phyloP scores from a whole-genome alignment of 2,888 invertebrate genomes.

The Phragmatobia fuliginosa region DNA sequence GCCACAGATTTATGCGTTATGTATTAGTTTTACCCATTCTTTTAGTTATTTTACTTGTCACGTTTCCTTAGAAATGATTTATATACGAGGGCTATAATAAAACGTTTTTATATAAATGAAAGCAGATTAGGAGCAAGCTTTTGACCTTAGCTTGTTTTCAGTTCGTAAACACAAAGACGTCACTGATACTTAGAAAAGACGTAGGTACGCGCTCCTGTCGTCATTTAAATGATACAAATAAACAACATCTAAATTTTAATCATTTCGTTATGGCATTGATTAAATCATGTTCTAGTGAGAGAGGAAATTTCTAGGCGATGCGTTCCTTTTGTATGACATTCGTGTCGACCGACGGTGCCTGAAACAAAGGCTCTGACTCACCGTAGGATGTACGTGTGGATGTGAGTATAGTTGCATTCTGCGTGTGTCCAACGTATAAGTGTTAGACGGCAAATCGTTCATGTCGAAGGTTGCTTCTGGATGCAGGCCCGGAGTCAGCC shows the following conservation, averaged over 20 bases:
- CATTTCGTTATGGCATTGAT: not conserved
- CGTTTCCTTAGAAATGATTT: constrained; percentile 34
- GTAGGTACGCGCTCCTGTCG: constrained; percentile 17
- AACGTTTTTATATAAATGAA: constrained; percentile 34
- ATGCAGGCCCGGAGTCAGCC: constrained; percentile 68
- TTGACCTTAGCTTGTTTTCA: constrained; percentile 52
- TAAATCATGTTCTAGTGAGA: not conserved
- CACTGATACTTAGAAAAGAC: constrained; percentile 32
- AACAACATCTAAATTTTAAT: constrained; percentile 24
- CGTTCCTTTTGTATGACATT: constrained; percentile 39
- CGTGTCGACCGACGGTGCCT: constrained; percentile 39
- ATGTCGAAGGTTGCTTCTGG: constrained; percentile 71
- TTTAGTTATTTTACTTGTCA: constrained; percentile 42
- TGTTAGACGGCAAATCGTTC: constrained; percentile 76
- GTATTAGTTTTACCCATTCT: constrained; percentile 43
- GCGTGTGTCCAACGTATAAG: constrained; percentile 74
- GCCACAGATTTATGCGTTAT: constrained; percentile 50
- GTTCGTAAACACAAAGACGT: constrained; percentile 49
- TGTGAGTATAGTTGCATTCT: constrained; percentile 81
- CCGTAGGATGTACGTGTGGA: constrained; percentile 74
- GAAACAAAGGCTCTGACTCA: constrained; percentile 65
- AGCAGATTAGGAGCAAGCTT: constrained; percentile 47
- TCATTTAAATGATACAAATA: constrained; percentile 18
- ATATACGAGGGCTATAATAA: constrained; percentile 26
- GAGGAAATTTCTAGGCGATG: constrained; percentile 40